A percentile compares a stretch with the other conserved stretches of the same genome.
These are phyloP conservation scores for Blennius ocellaris DNA, from an alignment of 2,113 vertebrate genomes.

Conservation along the genomic window DNA sequence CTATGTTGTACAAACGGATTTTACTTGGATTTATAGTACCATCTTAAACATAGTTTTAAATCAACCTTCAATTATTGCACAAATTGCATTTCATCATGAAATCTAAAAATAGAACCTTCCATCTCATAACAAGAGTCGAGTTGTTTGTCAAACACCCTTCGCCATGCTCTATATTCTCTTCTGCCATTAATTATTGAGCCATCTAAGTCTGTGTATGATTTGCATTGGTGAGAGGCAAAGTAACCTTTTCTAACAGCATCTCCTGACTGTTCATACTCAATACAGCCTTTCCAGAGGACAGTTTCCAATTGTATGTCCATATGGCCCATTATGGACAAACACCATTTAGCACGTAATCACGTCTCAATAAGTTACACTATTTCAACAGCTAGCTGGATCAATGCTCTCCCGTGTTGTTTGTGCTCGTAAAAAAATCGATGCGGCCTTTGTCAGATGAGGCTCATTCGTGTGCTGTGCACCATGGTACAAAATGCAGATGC, in stretches of 20 bases:
- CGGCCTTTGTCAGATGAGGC: constrained; percentile 24
- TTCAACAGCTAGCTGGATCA: constrained; percentile 48
- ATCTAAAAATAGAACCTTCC: background rate
- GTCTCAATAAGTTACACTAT: constrained; percentile 52
- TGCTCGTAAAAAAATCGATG: constrained; percentile 37
- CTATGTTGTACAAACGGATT: too few species aligned
- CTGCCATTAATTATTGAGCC: background rate
- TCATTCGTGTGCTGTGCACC: background rate
- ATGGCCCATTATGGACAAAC: constrained; percentile 36
- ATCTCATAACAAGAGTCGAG: background rate
- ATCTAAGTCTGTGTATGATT: background rate
- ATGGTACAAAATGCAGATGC: constrained; percentile 37
- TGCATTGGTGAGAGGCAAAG: constrained; percentile 6
- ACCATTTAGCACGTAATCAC: constrained; percentile 48
- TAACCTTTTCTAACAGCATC: constrained; percentile 8
- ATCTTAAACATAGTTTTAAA: too few species aligned
- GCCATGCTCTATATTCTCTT: background rate
- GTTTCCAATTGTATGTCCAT: constrained; percentile 32
- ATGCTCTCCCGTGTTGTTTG: constrained; percentile 21
- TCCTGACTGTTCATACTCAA: background rate
- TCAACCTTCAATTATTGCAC: too few species aligned
- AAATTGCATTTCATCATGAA: background rate
- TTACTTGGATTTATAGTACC: too few species aligned
- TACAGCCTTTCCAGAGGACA: constrained; percentile 16
- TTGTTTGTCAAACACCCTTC: background rate